Evolutionary conservation across 2,888 invertebrate genomes (phyloP), one percentile per base, ranked within the genome.

Genomic region (Incurvaria masculella): DNA sequence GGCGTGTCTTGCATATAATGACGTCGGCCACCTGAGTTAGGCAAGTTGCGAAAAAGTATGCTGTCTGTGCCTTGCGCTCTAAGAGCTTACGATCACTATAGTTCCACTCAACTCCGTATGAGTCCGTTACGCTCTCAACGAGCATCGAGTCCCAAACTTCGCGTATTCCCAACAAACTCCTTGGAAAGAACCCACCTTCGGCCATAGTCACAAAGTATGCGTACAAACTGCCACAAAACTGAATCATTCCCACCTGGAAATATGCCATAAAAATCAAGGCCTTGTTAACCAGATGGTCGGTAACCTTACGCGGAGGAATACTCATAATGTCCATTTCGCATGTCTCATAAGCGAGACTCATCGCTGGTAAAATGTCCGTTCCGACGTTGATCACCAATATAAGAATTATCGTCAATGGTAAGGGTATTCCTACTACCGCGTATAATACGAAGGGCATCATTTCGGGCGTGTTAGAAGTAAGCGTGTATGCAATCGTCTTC

Each of bases 211-310:
- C 81, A 60, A 90, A 88, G 65, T 92, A 94, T 2, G 86, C 79
- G 62, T 85, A 88, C 75, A 93, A 88, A 8, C 89, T 91, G 39
- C 87, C 89, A 40, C 85, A 85, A 18, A 91, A 88, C 69, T 94
- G 93, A 56, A 94, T 89, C 66, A 93, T 78, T 46, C 93, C 94
- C 53, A 94, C 86, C 73, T 94, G 92, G 52, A 89, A 89, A 65
- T 93, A 93, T 1, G 92, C 85, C 81, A 92, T 87, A 58, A 84
- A 87, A 57, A 94, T 86, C 55, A 94, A 67, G 46, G 79, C 74
- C 50, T 63, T 63, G 53, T 72, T 81, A 1, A 85, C 82, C 4
- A 85, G 67, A 50, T 72, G 80, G 55, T 85, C 83, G 1, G 62
- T 60, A 0, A 65, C 65, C 55, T 82, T 74, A n/a, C 84, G 69